Evolutionary conservation across 64 coral and sea anemone genomes (phyloP), one percentile per base, ranked within the genome.

Genomic region (Pachyseris speciosa): DNA sequence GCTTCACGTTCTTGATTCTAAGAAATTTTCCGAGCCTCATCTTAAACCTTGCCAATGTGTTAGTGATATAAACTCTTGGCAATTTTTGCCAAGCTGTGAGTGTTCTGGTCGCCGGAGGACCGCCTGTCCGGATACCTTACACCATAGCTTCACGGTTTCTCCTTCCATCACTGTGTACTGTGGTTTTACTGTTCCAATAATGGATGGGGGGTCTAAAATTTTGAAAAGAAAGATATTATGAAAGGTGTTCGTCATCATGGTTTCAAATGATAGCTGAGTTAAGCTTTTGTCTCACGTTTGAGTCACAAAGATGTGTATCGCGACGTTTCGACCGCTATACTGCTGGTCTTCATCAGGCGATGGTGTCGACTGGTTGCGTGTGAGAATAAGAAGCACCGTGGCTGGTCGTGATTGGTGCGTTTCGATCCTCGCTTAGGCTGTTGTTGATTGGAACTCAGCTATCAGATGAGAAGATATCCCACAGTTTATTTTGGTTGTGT

Each of bases 111-210:
- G 63, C 49, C 20, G 55, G 8, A 9, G 86, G 76, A 51, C 72
- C 92, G 1, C 89, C 27, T 15, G 55, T 89, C 92, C 92, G 9
- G 85, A 60, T 4, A 89, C 86, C 47, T 80, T 38, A 52, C 92
- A 94, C 24, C 67, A 45, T 58, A 94, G 29, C 40, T 89, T 88
- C 45, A 94, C 67, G 0, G 75, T 74, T 27, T 45, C 36, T 25
- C 85, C 92, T 30, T 83, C 74, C 24, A 58, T 41, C 29, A 74
- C 86, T 33, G 20, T 84, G 37, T 94, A 94, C 17, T 37, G 2
- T 30, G 49, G 15, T 40, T 87, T 78, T 37, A 86, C 71, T 37
- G 52, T 36, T 58, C 31, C 59, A 27, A 67, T 53, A 32, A 94
- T 67, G 27, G 27, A 68, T 26, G 91, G 91, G 27, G 73, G 30